These are phyloP conservation scores for Phrynocephalus vlangalii DNA, from an alignment of 2,797 vertebrate genomes.

Conservation along the genomic window DNA sequence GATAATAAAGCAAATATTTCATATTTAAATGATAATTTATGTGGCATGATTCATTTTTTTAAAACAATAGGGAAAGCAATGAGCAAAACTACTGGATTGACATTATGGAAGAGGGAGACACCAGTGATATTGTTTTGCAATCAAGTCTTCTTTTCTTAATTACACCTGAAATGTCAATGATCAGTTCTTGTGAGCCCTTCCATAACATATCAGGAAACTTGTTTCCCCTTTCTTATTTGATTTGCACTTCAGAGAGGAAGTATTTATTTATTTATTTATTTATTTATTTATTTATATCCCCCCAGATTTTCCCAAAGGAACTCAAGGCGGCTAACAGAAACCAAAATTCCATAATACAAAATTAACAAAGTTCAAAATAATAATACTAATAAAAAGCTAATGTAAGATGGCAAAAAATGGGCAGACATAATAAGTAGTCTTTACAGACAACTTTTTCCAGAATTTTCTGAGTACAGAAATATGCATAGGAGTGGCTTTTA, in stretches of 20 bases:
- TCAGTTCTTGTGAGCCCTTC: not conserved
- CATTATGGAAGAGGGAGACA: rapidly evolving
- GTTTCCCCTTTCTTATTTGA: not conserved
- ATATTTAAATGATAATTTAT: not conserved
- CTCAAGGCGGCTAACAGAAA: too few species aligned
- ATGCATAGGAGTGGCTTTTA: not conserved
- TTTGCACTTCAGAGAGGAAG: not conserved
- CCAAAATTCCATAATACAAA: too few species aligned
- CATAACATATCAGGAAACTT: not conserved
- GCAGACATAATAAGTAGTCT: not conserved
- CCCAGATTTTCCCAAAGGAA: too few species aligned
- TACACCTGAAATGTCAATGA: not conserved
- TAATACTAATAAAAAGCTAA: too few species aligned
- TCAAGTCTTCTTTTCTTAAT: not conserved
- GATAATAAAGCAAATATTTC: not conserved
- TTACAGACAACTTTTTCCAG: not conserved
- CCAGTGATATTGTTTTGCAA: not conserved
- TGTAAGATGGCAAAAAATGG: too few species aligned
- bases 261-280: too few species aligned
- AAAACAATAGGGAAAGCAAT: not conserved
- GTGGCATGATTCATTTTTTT: not conserved
- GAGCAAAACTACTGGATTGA: not conserved
- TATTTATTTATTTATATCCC: too few species aligned
- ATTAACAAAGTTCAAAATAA: too few species aligned
- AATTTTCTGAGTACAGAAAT: not conserved